Base-by-base conservation (phyloP, 2,888 invertebrate species). In the Synanthedon myopaeformis region DNA sequence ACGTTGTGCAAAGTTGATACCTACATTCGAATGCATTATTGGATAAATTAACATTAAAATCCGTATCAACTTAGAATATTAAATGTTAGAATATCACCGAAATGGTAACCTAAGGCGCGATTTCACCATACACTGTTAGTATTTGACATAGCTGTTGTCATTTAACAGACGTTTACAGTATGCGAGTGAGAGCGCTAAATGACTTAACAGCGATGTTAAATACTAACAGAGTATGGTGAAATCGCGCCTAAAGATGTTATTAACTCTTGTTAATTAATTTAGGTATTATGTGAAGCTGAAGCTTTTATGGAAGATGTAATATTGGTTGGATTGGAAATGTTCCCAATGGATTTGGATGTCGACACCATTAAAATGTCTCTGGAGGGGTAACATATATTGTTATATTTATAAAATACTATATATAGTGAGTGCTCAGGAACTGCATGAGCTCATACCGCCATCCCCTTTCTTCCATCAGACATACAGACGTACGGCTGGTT, bases 251-350 rank as follows among this genome's bases (percentile, higher is more conserved):
- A 14, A 45, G 3, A 3, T 23, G 3, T 1, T 23, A 23, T 23
- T 23, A 23, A 23, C 23, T 23, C 5, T 35, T 28, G 28, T 28
- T 35, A 8, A 10, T 35, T 35, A 35, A 35, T 51, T 11, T 41
- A 87, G 87, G 65, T 86, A 17, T 54, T 76, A 19, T 86, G 86
- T 63, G 82, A 85, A 66, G 83, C 75, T 6, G 86, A 87, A 69
- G 79, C 84, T 0, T 86, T 87, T 59, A 79, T 82, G 73, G 87
- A 85, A 68, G 86, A 87, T 59, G 79, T 87, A 2, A 78, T 85
- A 58, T 61, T 87, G 52, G 57, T 77, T 45, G 83, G 83, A 1
- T 66, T 87, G 23, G 79, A 84, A 63, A 84, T 87, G 86, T 73
- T 87, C 12, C 69, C 86, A 11, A 80, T 86, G 81, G 84, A 84